phyloP scores from a whole-genome alignment of 2,113 vertebrate genomes.

The Gyps fulvus region DNA sequence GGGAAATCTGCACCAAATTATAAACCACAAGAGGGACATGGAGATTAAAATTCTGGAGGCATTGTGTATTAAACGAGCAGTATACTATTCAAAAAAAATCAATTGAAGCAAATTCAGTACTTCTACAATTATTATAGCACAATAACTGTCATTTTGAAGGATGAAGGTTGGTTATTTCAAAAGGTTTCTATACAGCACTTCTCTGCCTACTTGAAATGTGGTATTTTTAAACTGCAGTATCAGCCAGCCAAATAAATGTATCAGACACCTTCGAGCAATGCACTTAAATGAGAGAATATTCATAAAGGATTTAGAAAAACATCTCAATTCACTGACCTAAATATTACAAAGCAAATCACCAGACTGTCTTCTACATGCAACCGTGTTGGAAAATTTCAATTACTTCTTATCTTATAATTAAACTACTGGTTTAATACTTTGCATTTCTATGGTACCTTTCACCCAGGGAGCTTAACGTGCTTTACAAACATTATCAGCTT shows the following conservation, averaged over 20 bases:
- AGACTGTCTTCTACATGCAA: slow-evolving; percentile 28
- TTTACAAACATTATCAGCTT: slow-evolving; percentile 37
- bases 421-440: slow-evolving; percentile 43
- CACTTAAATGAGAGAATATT: slow-evolving; percentile 64
- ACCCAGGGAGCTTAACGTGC: slow-evolving; percentile 11
- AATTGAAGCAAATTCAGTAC: slow-evolving; percentile 29
- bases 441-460: slow-evolving; percentile 50
- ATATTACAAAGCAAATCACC: slow-evolving; percentile 63
- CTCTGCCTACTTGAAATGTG: slow-evolving; percentile 35
- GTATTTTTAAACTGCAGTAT: slow-evolving; percentile 44
- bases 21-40: slow-evolving; percentile 35
- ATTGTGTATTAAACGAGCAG: slow-evolving; percentile 7
- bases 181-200: slow-evolving; percentile 32
- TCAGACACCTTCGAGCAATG: slow-evolving; percentile 58
- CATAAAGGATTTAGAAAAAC: slow-evolving; percentile 55
- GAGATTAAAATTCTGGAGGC: slow-evolving; percentile 31
- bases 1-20: slow-evolving; percentile 27
- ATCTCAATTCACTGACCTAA: slow-evolving; percentile 70
- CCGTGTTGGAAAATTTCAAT: slow-evolving; percentile 10
- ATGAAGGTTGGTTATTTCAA: slow-evolving; percentile 52
- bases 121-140: slow-evolving; percentile 47
- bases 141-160: slow-evolving; percentile 60
- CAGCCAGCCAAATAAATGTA: slow-evolving; percentile 52
- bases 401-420: slow-evolving; percentile 63
- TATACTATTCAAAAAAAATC: slow-evolving; percentile 30